Evolutionary conservation across 2,888 invertebrate species (phyloP).

Genomic region (Drosophila neotestacea): DNA sequence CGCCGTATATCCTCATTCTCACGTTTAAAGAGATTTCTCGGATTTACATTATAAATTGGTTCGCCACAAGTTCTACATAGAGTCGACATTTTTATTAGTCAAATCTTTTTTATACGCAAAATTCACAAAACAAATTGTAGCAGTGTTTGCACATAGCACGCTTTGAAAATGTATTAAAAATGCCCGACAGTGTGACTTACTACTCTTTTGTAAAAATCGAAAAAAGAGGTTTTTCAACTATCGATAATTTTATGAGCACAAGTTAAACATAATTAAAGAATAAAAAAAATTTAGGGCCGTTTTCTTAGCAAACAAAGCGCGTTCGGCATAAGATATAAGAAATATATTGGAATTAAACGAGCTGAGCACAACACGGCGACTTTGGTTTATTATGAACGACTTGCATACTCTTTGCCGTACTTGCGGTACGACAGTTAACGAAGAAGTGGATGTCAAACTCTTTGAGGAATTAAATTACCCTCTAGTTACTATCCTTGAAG

Average conservation of each 20-base stretch:
- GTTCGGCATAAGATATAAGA: too few relatives aligned
- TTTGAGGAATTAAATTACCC: constrained; percentile 47
- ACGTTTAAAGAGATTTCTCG: constrained; percentile 53
- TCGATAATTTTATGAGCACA: too few relatives aligned
- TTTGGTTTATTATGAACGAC: constrained; percentile 32
- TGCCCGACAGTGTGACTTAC: not conserved
- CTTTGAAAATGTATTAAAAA: constrained; percentile 11
- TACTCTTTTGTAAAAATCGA: too few relatives aligned
- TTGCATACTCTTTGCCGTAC: constrained; percentile 55
- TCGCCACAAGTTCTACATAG: constrained; percentile 61
- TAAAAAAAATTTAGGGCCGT: too few relatives aligned
- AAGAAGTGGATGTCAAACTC: constrained; percentile 23
- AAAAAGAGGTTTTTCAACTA: too few relatives aligned
- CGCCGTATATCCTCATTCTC: constrained; percentile 38
- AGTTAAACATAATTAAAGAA: too few relatives aligned
- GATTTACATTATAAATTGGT: constrained; percentile 49
- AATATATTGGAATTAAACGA: too few relatives aligned
- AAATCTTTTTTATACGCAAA: not conserved
- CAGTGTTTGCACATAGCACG: constrained; percentile 20
- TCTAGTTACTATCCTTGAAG: constrained; percentile 53
- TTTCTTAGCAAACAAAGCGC: too few relatives aligned
- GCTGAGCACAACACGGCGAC: too few relatives aligned
- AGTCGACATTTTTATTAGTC: constrained; percentile 27
- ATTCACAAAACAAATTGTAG: not conserved
- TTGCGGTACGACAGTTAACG: constrained; percentile 50